Base-by-base conservation (phyloP, 1,140 invertebrate genomes). In the Scaptomyza pallida region DNA sequence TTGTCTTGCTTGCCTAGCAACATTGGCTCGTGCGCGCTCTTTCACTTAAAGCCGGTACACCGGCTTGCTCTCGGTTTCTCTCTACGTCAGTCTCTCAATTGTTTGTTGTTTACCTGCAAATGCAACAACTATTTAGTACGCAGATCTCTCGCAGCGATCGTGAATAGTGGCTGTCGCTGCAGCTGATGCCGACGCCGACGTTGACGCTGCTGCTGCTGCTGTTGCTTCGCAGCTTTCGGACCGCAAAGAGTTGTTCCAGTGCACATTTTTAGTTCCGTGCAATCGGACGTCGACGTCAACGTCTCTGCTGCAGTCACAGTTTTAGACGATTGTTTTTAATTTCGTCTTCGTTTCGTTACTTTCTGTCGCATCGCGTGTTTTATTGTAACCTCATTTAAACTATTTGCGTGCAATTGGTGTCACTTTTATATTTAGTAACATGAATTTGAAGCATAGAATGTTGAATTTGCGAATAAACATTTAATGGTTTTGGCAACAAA, bases 181-280 rank as follows among this genome's bases (percentile, higher is more conserved):
- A 23, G 37, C n/a, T 13, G 52, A 51, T 23, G 59, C 10, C 3
- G 52, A 33, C 21, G 56, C 19, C 10, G 56, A 10, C 51, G 57
- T n/a, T n/a, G n/a, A 17, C 37, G 50, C 30, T 44, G 72, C 76
- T 75, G 57, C 60, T 21, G 41, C 47, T 19, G 9, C 23, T 45
- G n/a, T 48, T 43, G 65, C 56, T 72, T 51, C n/a, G 47, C 17
- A 41, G 47, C 68, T 72, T 83, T 86, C 77, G 57, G 2, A 4
- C 9, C 37, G 5, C 52, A 43, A 52, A 41, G 16, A 55, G 72
- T 68, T n/a, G n/a, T n/a, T n/a, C 40, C 70, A 56, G 68, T 71
- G 68, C 68, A 71, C 62, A 55, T 65, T 71, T 77, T 72, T 70
- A 86, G 54, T 85, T 77, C 69, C 77, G 82, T 63, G 77, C 63